Base-by-base conservation (phyloP, 2,888 invertebrate genomes). In the Heliconius sara region DNA sequence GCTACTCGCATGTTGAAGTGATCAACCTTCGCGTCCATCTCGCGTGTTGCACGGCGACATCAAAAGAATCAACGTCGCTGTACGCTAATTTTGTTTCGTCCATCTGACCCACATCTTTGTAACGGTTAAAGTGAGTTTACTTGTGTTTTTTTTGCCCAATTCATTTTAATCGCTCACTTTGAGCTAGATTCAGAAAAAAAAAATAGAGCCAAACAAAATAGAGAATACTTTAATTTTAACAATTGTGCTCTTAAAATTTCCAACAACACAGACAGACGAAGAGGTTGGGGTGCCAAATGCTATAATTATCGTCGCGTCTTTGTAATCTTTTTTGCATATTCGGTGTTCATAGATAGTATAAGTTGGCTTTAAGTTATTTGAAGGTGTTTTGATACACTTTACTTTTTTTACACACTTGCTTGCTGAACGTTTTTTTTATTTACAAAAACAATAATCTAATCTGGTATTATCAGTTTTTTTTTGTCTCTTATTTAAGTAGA, bases 1-100 rank as follows among this genome's bases (percentile, higher is more conserved):
- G 85, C 83, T 84, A 87, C 89, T 91, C 89, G 88, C 83, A 90
- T 91, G 89, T 91, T 85, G 87, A 84, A 85, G 82, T 84, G 85
- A 88, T 52, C 86, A 77, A 68, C 65, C 74, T 39, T 68, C 47
- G 47, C 16, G 43, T n/a, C 73, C 77, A 70, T 80, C 73, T 73
- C 57, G 75, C 27, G 66, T 68, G 73, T 77, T 68, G 66, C 52
- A 25, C 47, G 57, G 72, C 66, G 72, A 78, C 78, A 67, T 76
- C 80, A 52, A 82, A 81, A 84, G 76, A 80, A 81, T 84, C 85
- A 78, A 82, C 82, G 84, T 89, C 83, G 85, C 86, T 79, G 84
- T 65, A 79, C 57, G 78, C 76, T 84, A 77, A 60, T 60, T 73
- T 85, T 87, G 87, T 87, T 85, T 85, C 78, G 81, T 83, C 81